Evolutionary conservation across 53 echinoderm and acorn worm species (phyloP).

Genomic region (Temnopleurus reevesii): DNA sequence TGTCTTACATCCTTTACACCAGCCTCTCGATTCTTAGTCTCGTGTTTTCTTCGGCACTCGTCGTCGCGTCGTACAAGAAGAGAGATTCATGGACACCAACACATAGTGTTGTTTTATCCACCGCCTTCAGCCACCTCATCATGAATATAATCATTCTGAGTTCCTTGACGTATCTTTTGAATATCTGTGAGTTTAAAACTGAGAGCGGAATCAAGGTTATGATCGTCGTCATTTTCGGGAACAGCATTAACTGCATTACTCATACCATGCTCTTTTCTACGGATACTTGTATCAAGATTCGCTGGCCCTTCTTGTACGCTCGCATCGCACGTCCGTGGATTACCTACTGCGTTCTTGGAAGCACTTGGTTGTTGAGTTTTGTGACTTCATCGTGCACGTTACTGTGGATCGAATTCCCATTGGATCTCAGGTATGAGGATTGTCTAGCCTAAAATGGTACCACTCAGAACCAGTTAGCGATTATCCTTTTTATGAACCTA

Average conservation of each 20-base stretch:
- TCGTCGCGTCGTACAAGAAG: background rate
- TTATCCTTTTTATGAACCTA: too few species aligned
- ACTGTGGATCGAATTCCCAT: background rate
- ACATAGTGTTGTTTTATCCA: background rate
- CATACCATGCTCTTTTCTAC: background rate
- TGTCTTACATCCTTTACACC: background rate
- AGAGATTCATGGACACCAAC: constrained; percentile 6
- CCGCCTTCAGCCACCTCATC: background rate
- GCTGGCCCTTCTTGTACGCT: background rate
- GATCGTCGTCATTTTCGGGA: background rate
- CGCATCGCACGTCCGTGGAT: background rate
- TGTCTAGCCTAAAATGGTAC: background rate
- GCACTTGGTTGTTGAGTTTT: background rate
- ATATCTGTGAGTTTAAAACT: background rate
- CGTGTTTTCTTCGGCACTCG: background rate
- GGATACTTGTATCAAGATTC: background rate
- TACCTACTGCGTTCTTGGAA: background rate
- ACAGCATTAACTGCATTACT: background rate
- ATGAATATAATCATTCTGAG: background rate
- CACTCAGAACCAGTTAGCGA: background rate
- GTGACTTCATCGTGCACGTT: background rate
- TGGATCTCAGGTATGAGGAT: background rate
- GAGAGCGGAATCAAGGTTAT: background rate
- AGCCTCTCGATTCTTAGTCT: background rate
- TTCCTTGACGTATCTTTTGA: background rate